Conservation (phyloP, 2,797 vertebrate species). For the Synanceia verrucosa region DNA sequence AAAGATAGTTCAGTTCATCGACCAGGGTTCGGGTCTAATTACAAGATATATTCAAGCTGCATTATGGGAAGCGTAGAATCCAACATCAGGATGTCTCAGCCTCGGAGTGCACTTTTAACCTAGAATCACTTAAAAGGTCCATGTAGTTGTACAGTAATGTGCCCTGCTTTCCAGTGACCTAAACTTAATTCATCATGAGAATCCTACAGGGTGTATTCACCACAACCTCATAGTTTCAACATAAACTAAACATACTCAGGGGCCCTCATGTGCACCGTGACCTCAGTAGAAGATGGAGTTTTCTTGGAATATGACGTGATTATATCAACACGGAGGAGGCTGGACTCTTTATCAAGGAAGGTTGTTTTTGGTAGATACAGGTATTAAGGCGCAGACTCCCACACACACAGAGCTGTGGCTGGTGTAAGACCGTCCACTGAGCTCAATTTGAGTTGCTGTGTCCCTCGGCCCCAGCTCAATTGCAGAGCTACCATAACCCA, state of each 20-base stretch:
- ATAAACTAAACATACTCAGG: not conserved
- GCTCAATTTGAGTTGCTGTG: constrained; percentile 23
- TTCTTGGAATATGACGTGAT: not conserved
- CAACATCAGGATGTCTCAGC: not conserved
- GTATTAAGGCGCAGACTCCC: not conserved
- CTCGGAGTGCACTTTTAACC: not conserved
- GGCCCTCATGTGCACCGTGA: not conserved
- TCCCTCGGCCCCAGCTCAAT: constrained; percentile 40
- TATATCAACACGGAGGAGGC: constrained; percentile 2
- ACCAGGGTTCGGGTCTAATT: not conserved
- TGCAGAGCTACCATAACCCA: constrained; percentile 9
- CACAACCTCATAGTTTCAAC: not conserved
- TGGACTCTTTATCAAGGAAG: constrained; percentile 12
- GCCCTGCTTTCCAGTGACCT: not conserved
- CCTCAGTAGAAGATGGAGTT: not conserved
- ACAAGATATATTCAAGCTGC: not conserved
- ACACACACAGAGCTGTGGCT: constrained; percentile 10
- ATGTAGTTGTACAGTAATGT: not conserved
- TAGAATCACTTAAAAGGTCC: not conserved
- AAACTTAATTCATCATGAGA: not conserved
- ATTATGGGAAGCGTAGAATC: not conserved
- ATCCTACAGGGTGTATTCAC: not conserved
- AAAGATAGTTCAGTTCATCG: not conserved
- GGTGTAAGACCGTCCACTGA: constrained; percentile 7
- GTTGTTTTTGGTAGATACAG: constrained; percentile 8